phyloP scores from a whole-genome alignment of 2,113 vertebrate genomes.

The Sminthopsis crassicaudata region DNA sequence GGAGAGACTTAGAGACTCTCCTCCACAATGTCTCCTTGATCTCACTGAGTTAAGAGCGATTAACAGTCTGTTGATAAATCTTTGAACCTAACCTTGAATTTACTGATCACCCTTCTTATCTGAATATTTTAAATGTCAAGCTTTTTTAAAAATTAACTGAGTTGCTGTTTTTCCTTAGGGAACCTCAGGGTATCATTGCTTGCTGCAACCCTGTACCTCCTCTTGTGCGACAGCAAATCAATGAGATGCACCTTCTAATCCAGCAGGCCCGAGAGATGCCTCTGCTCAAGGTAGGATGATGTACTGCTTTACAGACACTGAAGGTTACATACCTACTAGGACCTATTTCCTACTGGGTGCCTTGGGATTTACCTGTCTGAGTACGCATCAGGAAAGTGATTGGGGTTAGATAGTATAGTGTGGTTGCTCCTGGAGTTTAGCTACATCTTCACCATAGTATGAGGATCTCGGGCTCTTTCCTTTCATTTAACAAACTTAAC shows the following conservation, averaged over 20 bases:
- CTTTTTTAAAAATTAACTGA: neutral
- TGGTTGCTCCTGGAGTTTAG: neutral
- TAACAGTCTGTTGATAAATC: neutral
- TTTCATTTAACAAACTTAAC: neutral
- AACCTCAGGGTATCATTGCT: slow-evolving; percentile 95
- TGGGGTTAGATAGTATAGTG: neutral
- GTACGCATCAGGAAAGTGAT: neutral
- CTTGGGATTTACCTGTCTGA: neutral
- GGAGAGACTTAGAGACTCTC: neutral
- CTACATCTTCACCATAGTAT: neutral
- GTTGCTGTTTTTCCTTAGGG: slow-evolving; percentile 82
- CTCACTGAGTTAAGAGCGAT: neutral
- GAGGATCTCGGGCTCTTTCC: neutral
- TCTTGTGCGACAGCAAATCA: slow-evolving; percentile 94
- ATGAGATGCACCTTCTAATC: slow-evolving; percentile 93
- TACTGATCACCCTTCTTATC: accelerated
- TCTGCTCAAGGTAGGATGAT: slow-evolving; percentile 91
- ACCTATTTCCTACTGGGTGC: neutral
- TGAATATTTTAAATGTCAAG: neutral
- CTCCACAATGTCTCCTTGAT: neutral
- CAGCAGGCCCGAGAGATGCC: slow-evolving; percentile 95
- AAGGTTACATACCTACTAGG: neutral
- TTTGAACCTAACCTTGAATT: neutral
- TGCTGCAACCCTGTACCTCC: slow-evolving; percentile 97
- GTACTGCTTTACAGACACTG: neutral